These are phyloP conservation scores for Neofelis nebulosa DNA, from an alignment of 2,113 vertebrate genomes.

Conservation along the genomic window DNA sequence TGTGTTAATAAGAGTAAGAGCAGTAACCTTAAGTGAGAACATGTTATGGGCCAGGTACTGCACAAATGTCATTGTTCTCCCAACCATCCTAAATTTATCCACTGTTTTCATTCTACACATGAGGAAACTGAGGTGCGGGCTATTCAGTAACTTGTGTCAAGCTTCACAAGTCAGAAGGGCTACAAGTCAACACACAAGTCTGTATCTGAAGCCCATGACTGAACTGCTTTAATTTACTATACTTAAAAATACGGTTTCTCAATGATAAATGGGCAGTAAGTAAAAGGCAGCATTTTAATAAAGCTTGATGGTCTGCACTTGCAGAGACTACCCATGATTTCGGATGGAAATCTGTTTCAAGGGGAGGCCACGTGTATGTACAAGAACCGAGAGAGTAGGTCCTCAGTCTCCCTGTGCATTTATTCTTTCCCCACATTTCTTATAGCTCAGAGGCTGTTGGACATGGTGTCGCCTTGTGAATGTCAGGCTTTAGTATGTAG, in stretches of 20 bases:
- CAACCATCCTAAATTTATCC: not conserved
- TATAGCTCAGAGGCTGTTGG: no score
- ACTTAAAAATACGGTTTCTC: not conserved
- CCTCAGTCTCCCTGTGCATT: not conserved
- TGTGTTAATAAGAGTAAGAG: not conserved
- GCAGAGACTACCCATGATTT: not conserved
- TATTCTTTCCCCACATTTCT: not conserved
- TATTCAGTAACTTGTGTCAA: not conserved
- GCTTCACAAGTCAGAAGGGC: not conserved
- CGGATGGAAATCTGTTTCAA: not conserved
- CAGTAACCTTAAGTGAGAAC: not conserved
- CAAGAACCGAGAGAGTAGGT: not conserved
- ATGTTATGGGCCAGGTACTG: not conserved
- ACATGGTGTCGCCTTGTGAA: not conserved
- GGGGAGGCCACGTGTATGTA: not conserved
- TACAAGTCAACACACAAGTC: not conserved
- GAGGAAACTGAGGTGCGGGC: not conserved
- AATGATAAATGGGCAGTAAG: not conserved
- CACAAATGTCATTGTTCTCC: not conserved
- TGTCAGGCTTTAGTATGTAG: not conserved
- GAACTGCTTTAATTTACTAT: not conserved
- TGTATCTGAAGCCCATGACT: not conserved
- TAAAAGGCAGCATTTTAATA: not conserved
- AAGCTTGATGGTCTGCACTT: not conserved
- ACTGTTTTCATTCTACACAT: not conserved